Evolutionary conservation across 1,140 invertebrate species (phyloP), one percentile per base, ranked within the genome.

Genomic region (Hetaerina americana): DNA sequence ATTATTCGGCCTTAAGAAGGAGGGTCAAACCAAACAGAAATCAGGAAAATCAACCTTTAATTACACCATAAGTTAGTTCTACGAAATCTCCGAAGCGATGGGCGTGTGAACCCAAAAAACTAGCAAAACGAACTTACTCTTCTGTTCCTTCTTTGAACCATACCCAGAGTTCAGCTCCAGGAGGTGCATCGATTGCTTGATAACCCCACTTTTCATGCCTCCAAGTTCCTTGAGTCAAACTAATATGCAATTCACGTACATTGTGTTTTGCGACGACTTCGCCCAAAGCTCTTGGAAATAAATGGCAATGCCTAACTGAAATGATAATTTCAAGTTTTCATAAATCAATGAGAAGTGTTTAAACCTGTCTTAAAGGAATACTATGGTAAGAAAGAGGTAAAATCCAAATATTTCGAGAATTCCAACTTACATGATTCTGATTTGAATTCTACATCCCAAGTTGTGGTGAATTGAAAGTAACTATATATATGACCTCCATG

Each of bases 181-280:
- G 90, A 22, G 94, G 92, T 40, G 94, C 90, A 84, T 93, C 90
- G 12, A 89, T 80, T 31, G 92, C 86, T 27, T 93, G 89, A 84
- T 97, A 96, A 5, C 96, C 96, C 96, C 95, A 99, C 73, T 89
- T 88, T 77, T 93, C 86, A 80, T 97, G 90, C 72, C 90, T 87
- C 96, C 96, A 99, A 68, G 95, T 81, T 3, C 96, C 96, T 81
- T 95, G 91, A 0, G 95, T 97, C 71, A 99, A 84, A 72, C 89
- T 91, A 29, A 99, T 84, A 80, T 98, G 94, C 6, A 99, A 80
- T 79, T 98, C 96, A 78, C 93, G 88, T 0, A 98, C 88, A 78
- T 90, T 84, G 79, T 95, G 92, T 22, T 89, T 85, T 71, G 87
- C 84, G 76, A 98, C 85, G n/a, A 98, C 89, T 84, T 98, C 95